Evolutionary conservation across 2,888 invertebrate genomes (phyloP), one percentile per base, ranked within the genome.

Genomic region (Theretra japonica): DNA sequence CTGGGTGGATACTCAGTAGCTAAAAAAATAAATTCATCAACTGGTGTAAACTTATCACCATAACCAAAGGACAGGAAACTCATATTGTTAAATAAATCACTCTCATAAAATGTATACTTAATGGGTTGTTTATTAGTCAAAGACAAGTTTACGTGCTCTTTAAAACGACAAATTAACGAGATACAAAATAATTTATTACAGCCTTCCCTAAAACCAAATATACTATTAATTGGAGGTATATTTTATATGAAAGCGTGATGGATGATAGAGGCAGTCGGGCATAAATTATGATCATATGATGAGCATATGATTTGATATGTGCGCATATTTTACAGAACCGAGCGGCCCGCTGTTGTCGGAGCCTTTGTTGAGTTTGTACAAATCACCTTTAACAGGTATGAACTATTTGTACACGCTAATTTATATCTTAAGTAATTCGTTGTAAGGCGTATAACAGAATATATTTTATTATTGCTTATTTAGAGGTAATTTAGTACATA

Each of bases 351-450:
- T 94, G 85, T 90, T 94, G 89, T 86, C 94, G 79, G 94, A 94
- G 85, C 93, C 93, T 77, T 89, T 94, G 83, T 86, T 94, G 86
- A 94, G 93, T 87, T 88, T 94, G 81, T 93, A 91, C 91, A 94
- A 94, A 92, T 90, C 93, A 83, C 93, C 94, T 77, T 85, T 94
- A 89, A 91, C 93, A 93, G 94, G 94, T 94, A 93, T n/a, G 68
- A 53, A 15, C 17, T 25, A 7, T 15, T 25, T 28, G 15, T 25
- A 17, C 41, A 41, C 41, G 58, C 5, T 58, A 25, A 17, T 23
- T 25, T 58, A 11, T 23, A 15, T 58, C 21, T 58, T 25, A 58
- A 25, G 11, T 58, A 58, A 58, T 23, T 28, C 6, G 57, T 57
- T 23, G 3, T 25, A 11, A 23, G 4, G 17, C 17, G 8, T 23